phyloP scores from a whole-genome alignment of 2,888 invertebrate genomes.

The Pedicia rivosa region DNA sequence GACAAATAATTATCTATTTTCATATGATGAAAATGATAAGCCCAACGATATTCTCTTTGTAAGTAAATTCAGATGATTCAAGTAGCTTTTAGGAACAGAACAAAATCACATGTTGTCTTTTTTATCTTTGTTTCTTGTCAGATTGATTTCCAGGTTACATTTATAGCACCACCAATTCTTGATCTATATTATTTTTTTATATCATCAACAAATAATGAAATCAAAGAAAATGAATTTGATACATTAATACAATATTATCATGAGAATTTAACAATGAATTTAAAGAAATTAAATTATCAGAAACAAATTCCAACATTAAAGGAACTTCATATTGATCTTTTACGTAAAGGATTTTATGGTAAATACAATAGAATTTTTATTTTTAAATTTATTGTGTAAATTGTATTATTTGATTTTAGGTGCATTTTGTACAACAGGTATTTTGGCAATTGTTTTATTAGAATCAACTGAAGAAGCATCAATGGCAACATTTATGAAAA shows the following conservation, averaged over 20 bases:
- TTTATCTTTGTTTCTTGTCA: no score
- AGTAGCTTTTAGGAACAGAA: no score
- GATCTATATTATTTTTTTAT: conserved; percentile 6
- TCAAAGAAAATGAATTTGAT: conserved; percentile 6
- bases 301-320: not conserved
- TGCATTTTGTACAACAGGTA: not conserved
- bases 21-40: conserved; percentile 18
- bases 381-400: no score
- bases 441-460: not conserved
- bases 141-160: conserved; percentile 9
- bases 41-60: conserved; percentile 19
- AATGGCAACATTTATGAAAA: not conserved
- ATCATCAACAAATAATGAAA: conserved; percentile 4
- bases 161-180: conserved; percentile 1
- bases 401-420: no score
- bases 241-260: conserved; percentile 7
- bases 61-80: no score
- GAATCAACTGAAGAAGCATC: not conserved
- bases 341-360: conserved; percentile 1
- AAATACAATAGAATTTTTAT: no score
- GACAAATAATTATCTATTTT: conserved; percentile 28
- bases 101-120: no score
- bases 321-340: not conserved
- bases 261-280: not conserved
- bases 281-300: conserved; percentile 4